Conservation (phyloP, 2,888 invertebrate species). For the Drosophila paucipuncta region DNA sequence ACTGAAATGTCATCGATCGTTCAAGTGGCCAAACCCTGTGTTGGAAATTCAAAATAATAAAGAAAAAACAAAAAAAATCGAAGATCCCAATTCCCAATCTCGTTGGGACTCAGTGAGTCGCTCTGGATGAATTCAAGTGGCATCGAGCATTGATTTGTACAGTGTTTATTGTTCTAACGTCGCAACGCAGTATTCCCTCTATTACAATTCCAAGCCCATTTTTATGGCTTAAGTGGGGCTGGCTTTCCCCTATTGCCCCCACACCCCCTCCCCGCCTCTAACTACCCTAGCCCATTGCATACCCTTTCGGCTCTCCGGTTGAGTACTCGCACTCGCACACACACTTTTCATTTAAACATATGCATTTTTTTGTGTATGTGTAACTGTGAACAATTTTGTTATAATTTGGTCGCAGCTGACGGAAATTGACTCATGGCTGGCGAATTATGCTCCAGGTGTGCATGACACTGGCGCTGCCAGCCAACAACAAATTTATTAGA, state of each 20-base stretch:
- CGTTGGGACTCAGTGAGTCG: neutral
- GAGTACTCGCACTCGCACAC: conserved; percentile 29
- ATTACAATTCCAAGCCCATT: conserved; percentile 27
- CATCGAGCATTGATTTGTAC: conserved; percentile 68
- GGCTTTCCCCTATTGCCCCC: neutral
- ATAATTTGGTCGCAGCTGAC: conserved; percentile 70
- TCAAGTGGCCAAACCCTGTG: conserved; percentile 64
- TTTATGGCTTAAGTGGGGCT: conserved; percentile 43
- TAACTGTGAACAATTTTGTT: conserved; percentile 53
- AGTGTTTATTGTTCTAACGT: conserved; percentile 76
- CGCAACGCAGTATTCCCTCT: conserved; percentile 37
- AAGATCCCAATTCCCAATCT: conserved; percentile 15
- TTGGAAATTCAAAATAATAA: neutral
- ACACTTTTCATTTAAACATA: conserved; percentile 35
- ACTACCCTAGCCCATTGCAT: neutral
- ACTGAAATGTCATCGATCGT: conserved; percentile 83
- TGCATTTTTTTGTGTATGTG: conserved; percentile 47
- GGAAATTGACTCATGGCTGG: conserved; percentile 75
- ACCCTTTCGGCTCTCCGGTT: conserved; percentile 36
- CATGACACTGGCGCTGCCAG: conserved; percentile 76
- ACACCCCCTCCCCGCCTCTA: neutral
- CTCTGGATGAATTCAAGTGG: conserved; percentile 55
- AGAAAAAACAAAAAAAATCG: neutral
- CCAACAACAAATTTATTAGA: conserved; percentile 80
- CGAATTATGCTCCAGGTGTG: conserved; percentile 80